phyloP scores from a whole-genome alignment of 2,113 vertebrate genomes.

The Gymnobelideus leadbeateri region DNA sequence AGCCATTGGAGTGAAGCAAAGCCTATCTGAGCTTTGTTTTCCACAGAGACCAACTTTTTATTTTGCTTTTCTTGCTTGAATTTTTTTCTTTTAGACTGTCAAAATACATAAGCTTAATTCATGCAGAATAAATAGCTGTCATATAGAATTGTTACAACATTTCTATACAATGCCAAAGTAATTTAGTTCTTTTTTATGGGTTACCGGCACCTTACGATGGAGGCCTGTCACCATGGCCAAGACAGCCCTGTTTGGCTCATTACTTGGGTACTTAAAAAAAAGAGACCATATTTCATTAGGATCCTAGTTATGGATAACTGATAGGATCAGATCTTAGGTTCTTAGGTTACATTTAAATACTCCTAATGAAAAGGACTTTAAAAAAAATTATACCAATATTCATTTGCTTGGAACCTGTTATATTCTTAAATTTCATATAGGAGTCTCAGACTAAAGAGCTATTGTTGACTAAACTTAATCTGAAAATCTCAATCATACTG shows the following conservation, averaged over 20 bases:
- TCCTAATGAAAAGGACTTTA: constrained; percentile 66
- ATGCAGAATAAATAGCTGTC: constrained; percentile 16
- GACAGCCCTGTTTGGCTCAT: neutral
- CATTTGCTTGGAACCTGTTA: constrained; percentile 69
- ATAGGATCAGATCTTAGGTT: constrained; percentile 65
- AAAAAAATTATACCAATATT: constrained; percentile 66
- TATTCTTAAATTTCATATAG: constrained; percentile 75
- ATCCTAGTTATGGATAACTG: constrained; percentile 45
- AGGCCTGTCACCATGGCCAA: neutral
- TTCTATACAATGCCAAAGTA: neutral
- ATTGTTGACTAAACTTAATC: constrained; percentile 67
- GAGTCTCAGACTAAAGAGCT: constrained; percentile 61
- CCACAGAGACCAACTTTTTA: constrained; percentile 45
- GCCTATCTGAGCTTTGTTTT: constrained; percentile 16
- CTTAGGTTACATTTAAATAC: constrained; percentile 67
- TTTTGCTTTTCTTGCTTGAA: constrained; percentile 12
- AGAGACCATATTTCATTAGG: constrained; percentile 41
- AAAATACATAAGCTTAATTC: constrained; percentile 14
- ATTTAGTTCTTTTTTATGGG: constrained; percentile 50
- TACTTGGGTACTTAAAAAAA: constrained; percentile 37
- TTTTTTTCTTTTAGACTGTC: constrained; percentile 40
- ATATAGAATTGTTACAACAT: constrained; percentile 6
- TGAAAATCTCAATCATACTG: constrained; percentile 62
- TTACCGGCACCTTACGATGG: constrained; percentile 7
- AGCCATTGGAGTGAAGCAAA: constrained; percentile 15